Evolutionary conservation across 1,140 invertebrate species (phyloP).

Genomic region (Drosophila ercepeae): DNA sequence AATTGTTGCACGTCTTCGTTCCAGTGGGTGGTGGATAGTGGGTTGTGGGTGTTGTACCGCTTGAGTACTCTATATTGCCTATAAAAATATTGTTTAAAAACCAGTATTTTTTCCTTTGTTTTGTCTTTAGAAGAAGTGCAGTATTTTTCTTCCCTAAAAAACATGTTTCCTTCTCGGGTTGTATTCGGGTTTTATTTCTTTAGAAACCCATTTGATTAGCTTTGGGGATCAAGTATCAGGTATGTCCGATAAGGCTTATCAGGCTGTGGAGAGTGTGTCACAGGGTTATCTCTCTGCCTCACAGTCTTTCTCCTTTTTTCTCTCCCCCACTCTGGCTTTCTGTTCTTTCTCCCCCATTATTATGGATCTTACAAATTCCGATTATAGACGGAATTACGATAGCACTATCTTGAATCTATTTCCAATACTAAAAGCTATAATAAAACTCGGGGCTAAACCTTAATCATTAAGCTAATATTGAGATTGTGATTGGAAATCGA

Average conservation of each 20-base stretch:
- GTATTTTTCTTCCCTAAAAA: too few species aligned
- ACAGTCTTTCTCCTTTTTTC: too few species aligned
- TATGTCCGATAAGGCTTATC: slow-evolving; percentile 4
- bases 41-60: too few species aligned
- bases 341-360: background rate
- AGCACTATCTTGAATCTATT: background rate
- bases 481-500: too few species aligned
- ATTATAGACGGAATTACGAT: background rate
- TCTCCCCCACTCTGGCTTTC: too few species aligned
- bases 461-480: too few species aligned
- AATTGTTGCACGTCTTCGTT: slow-evolving; percentile 45
- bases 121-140: too few species aligned
- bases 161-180: too few species aligned
- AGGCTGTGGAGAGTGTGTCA: background rate
- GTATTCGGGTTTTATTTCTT: background rate
- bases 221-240: background rate
- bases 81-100: too few species aligned
- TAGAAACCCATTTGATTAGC: background rate
- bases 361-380: background rate
- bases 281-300: background rate
- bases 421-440: too few species aligned
- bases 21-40: background rate
- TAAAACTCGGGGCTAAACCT: too few species aligned
- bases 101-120: background rate
- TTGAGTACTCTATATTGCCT: too few species aligned